phyloP scores from a whole-genome alignment of 2,113 vertebrate species.

The Vimba vimba region DNA sequence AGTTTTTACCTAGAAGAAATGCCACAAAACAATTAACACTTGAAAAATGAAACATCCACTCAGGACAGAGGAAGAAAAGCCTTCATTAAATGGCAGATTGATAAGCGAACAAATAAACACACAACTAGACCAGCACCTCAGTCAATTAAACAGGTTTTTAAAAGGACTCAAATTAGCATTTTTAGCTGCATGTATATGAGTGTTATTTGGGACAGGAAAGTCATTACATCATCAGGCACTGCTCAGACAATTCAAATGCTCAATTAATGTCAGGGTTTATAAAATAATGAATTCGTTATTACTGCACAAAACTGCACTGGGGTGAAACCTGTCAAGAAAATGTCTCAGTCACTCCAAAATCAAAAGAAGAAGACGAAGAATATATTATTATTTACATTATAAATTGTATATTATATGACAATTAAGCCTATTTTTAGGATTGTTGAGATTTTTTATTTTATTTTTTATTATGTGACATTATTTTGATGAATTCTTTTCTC shows the following conservation, averaged over 20 bases:
- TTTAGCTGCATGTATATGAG: constrained; percentile 27
- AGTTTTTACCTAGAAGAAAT: constrained; percentile 39
- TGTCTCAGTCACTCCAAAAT: not conserved
- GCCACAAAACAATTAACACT: constrained; percentile 27
- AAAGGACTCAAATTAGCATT: constrained; percentile 26
- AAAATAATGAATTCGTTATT: constrained; percentile 16
- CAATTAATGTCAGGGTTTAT: constrained; percentile 16
- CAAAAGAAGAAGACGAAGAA: not conserved
- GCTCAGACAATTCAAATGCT: constrained; percentile 26
- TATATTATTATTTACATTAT: no score
- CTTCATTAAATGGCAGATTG: constrained; percentile 37
- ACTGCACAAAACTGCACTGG: not conserved
- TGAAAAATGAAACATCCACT: constrained; percentile 33
- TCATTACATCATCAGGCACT: not conserved
- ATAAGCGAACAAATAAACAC: constrained; percentile 33
- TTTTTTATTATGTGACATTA: not conserved
- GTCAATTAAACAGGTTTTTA: constrained; percentile 42
- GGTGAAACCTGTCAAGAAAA: constrained; percentile 4
- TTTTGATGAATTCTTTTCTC: not conserved
- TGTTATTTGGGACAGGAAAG: constrained; percentile 20
- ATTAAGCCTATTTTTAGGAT: not conserved
- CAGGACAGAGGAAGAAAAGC: constrained; percentile 28
- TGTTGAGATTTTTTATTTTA: no score
- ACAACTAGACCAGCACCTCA: constrained; percentile 10
- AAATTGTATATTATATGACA: not conserved